A percentile compares a stretch with the other conserved stretches of the same genome.
phyloP scores from a whole-genome alignment of 2,888 invertebrate genomes.

The Cartodere bifasciata region DNA sequence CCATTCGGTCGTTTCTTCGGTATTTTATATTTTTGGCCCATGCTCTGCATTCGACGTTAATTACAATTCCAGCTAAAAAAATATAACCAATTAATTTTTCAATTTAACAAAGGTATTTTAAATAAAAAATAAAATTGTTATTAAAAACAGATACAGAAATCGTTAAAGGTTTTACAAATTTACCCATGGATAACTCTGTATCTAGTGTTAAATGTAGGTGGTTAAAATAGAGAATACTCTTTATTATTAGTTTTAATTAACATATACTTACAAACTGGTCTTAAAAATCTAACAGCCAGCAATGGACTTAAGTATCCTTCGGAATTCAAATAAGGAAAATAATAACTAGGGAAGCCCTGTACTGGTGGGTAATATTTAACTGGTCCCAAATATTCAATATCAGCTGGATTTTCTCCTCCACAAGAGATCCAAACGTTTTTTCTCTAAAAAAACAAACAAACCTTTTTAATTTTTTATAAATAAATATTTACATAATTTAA shows the following conservation, averaged over 20 bases:
- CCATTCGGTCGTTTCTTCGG: constrained; percentile 78
- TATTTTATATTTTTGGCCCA: constrained; percentile 84
- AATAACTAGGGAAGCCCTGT: constrained; percentile 78
- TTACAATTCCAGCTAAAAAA: constrained; percentile 64
- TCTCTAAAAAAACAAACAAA: constrained; percentile 40
- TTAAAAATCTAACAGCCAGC: constrained; percentile 72
- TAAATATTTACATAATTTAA: neutral
- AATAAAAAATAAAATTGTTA: too few relatives aligned
- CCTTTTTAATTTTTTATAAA: too few relatives aligned
- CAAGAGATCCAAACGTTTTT: constrained; percentile 88
- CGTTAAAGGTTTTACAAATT: too few relatives aligned
- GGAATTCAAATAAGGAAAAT: constrained; percentile 78
- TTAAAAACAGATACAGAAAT: too few relatives aligned
- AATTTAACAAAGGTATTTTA: too few relatives aligned
- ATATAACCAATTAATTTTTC: too few relatives aligned
- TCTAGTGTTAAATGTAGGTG: too few relatives aligned
- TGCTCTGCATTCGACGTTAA: constrained; percentile 89
- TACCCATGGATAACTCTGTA: too few relatives aligned
- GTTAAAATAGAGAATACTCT: constrained; percentile 3
- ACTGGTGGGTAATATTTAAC: constrained; percentile 63
- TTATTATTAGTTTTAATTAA: neutral
- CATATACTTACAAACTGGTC: constrained; percentile 66
- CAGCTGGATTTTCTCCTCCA: constrained; percentile 86
- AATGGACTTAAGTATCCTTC: constrained; percentile 81
- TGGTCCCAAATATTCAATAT: constrained; percentile 81